Conservation (phyloP, 2,888 invertebrate genomes). For the Amphiduros pacificus region DNA sequence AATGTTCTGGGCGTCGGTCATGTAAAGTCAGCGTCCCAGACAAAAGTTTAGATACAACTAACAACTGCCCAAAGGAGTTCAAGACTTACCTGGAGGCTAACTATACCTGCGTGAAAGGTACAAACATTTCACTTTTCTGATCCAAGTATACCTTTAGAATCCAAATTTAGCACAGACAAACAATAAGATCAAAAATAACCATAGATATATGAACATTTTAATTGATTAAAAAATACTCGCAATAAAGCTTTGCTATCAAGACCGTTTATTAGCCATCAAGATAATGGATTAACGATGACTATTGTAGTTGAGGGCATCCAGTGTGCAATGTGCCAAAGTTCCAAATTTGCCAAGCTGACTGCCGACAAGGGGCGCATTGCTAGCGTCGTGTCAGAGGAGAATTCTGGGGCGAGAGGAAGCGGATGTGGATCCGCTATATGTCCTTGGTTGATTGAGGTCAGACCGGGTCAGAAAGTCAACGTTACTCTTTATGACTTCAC, state of each 20-base stretch:
- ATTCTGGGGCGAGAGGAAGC: background rate
- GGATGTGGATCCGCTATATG: conserved; percentile 25
- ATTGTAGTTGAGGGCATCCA: conserved; percentile 7
- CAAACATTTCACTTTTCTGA: no score
- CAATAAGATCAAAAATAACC: no score
- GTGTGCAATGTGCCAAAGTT: conserved; percentile 10
- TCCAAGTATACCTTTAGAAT: no score
- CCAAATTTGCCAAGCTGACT: conserved; percentile 5
- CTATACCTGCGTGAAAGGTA: conserved; percentile 12
- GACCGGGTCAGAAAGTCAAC: conserved; percentile 24
- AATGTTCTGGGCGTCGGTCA: conserved; percentile 6
- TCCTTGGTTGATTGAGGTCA: conserved; percentile 29
- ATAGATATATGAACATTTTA: no score
- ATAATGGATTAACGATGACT: no score
- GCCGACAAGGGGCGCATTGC: conserved; percentile 11
- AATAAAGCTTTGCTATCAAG: no score
- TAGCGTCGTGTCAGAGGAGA: conserved; percentile 13
- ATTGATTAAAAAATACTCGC: no score
- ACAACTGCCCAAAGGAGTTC: conserved; percentile 12
- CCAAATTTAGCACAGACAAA: no score
- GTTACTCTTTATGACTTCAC: background rate
- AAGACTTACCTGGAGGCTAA: conserved; percentile 16
- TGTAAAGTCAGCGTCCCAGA: conserved; percentile 9
- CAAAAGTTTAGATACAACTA: background rate
- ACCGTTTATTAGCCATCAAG: no score